Base-by-base conservation (phyloP, 2,113 vertebrate species). In the Dissostichus mawsoni region DNA sequence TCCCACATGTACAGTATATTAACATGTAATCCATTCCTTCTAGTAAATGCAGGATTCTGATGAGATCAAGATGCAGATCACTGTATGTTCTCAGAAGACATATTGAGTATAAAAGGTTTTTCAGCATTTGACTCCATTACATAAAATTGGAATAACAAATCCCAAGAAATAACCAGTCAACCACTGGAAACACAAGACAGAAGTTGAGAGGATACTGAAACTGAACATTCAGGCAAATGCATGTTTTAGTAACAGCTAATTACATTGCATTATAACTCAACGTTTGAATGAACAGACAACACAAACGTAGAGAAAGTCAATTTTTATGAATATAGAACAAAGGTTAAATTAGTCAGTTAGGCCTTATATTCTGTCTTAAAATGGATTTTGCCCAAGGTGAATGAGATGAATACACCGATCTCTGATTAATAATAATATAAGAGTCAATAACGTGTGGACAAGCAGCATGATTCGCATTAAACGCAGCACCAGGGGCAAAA, bases 361-460 rank as follows among this genome's bases (percentile, higher is more conserved):
- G 41, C 75, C 57, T 80, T 18, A 29, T 78, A 16, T 48, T 73
- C 9, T 20, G 59, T 71, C 13, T 11, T 64, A 16, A 58, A 59
- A 75, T 69, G 1, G 48, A 81, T 78, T 78, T 20, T 50, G 75
- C 72, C 74, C 1, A 12, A 47, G 52, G 56, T 52, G 41, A 47
- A 29, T 9, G 69, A 41, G 5, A 41, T 41, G 53, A 77, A 76
- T 83, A 61, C 48, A 70, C 20, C 65, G 36, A 81, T 70, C n/a
- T 58, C 20, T 20, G 36, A 16, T 76, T 76, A n/a, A n/a, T n/a
- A n/a, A 41, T 41, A 73, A 73, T 68, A 82, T 10, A 8, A 1
- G 45, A 8, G 18, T 75, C 57, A 50, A 80, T 69, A 86, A 48
- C 33, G 11, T 57, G 71, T 55, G 70, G 64, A 71, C 17, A 71